Base-by-base conservation (phyloP, 2,888 invertebrate genomes). In the Seira musarum region DNA sequence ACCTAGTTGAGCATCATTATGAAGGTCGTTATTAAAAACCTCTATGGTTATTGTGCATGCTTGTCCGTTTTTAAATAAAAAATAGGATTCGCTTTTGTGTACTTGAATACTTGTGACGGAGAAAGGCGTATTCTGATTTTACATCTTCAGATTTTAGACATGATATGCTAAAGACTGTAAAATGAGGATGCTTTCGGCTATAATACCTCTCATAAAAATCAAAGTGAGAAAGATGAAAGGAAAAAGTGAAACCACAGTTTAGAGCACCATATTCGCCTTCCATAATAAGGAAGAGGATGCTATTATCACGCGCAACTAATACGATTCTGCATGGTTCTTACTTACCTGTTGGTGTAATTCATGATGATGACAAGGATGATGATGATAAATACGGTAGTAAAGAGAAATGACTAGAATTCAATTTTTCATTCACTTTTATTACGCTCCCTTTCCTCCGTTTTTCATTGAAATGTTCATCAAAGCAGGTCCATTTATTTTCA, bases 311-410 rank as follows among this genome's bases (percentile, higher is more conserved):
- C 64, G 17, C n/a, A 64, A 63, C 63, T 61, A 61, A 21, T 61
- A 61, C 13, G 13, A 13, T 19, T 21, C 22, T 1, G 3, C 61
- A 61, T 61, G 13, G 13, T 2, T 40, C 40, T 66, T 40, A 66
- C 66, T 35, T 66, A 66, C 66, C 66, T 66, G 66, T 66, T 66
- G 35, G 66, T 2, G 66, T 19, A 66, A 35, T 66, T 40, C 66
- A 66, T 66, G 10, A 8, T 64, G n/a, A 30, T 66, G 40, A 40
- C 17, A 30, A 30, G 10, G 25, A n/a, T 30, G n/a, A 22, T 30
- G 30, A 30, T 30, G 8, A n/a, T 17, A 64, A 64, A 17, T n/a
- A 17, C 1, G 19, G 19, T 17, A 21, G 19, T 60, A 22, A 60
- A 60, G 22, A 22, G 22, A n/a, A 60, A 60, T 60, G 60, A 19